Evolutionary conservation across 2,888 invertebrate genomes (phyloP).

Genomic region (Eremobia ochroleuca): DNA sequence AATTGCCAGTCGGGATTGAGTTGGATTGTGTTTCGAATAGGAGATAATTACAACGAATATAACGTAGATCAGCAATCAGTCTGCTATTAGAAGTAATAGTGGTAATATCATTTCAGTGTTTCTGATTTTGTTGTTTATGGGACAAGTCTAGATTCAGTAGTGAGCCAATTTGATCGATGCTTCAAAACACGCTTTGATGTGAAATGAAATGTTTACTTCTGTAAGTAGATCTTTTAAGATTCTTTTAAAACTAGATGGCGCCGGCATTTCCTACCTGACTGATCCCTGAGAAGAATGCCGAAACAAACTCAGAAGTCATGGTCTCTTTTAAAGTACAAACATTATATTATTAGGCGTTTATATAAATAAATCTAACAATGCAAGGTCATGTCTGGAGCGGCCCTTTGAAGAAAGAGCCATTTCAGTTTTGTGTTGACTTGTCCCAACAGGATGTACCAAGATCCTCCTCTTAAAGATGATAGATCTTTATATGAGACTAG

Average conservation of each 20-base stretch:
- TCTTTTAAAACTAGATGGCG: neutral
- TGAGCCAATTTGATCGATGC: neutral
- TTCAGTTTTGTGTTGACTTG: neutral
- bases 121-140: conserved; percentile 16
- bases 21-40: conserved; percentile 49
- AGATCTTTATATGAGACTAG: neutral
- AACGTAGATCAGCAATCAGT: conserved; percentile 48
- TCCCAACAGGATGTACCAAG: neutral
- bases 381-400: neutral
- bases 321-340: neutral
- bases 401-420: neutral
- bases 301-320: neutral
- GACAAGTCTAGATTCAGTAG: neutral
- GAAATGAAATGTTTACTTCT: neutral
- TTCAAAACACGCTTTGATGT: neutral
- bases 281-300: neutral
- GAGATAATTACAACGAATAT: conserved; percentile 42
- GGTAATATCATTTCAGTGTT: conserved; percentile 16
- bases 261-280: neutral
- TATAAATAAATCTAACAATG: neutral
- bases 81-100: conserved; percentile 33
- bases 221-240: neutral
- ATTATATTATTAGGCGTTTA: neutral
- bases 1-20: conserved; percentile 53
- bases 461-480: neutral